Base-by-base conservation (phyloP, 2,888 invertebrate species). In the Ennomos quercinarius region DNA sequence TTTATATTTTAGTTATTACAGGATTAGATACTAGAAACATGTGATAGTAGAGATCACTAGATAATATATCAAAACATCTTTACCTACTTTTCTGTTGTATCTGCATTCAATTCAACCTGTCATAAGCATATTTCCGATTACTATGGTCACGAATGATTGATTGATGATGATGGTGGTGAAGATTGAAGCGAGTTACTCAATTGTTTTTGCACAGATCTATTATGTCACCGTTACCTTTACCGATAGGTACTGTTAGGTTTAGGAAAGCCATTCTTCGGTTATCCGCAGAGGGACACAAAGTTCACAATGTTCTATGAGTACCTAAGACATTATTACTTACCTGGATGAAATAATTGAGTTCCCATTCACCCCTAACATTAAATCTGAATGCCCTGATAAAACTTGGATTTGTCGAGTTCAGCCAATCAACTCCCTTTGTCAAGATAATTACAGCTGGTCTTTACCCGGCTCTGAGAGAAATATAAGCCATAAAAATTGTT, bases 171-270 rank as follows among this genome's bases (percentile, higher is more conserved):
- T 74, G 67, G 70, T 69, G 57, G 67, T 65, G 59, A 66, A 62
- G 57, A 60, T 52, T 57, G 58, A 44, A 67, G 57, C 3, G 10
- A 35, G 34, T 63, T 67, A 63, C 58, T 67, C 56, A 46, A 70
- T 71, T 61, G 75, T 78, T 83, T 83, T 84, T 81, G 77, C 76
- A 64, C 72, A 66, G 64, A 63, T 62, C 64, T 67, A 63, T 68
- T 57, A 63, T 71, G 66, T 63, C 72, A 73, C 81, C 76, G 83
- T 80, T 82, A 78, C 45, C 47, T 64, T 45, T 27, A 27, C 27
- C 27, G 27, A 27, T 27, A 27, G 53, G 50, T 71, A 70, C 78
- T 68, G 73, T n/a, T n/a, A n/a, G n/a, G n/a, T n/a, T 73, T 72
- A 70, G 64, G 43, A 60, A 56, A 66, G 44, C 61, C 40, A 53